Base-by-base conservation (phyloP, 2,113 vertebrate genomes). In the Sitta europaea region DNA sequence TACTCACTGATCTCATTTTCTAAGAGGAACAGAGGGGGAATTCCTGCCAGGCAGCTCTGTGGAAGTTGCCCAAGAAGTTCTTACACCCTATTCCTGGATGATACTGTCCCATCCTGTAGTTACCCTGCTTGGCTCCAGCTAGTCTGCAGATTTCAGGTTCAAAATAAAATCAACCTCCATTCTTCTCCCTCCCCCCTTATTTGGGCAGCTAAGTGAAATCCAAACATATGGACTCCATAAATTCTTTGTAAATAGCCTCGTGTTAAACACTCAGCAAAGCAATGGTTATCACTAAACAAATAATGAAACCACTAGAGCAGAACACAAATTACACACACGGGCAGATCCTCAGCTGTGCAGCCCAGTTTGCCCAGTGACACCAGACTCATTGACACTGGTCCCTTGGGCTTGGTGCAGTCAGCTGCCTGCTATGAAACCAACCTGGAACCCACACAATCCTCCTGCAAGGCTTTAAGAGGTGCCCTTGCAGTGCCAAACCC, bases 101-200 rank as follows among this genome's bases (percentile, higher is more conserved):
- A 83, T 54, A 38, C 55, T 36, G 43, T 88, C 68, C 87, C 72
- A 90, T 88, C 88, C 86, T 86, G 20, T 58, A 88, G 91, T 91
- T 67, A 90, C 86, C 62, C 88, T 63, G 72, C 83, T 91, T 86
- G 95, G 95, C 96, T 96, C 88, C 96, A 89, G 94, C 72, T 42
- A 74, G 95, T 94, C 94, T 95, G 72, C 75, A 86, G 76, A 88
- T 48, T 48, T 51, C 78, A 80, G 82, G 79, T 94, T 90, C 71
- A 80, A 92, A 88, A 92, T 59, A 47, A 90, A 92, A 76, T 35
- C 71, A 61, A 74, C 68, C 55, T 77, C 76, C 51, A 13, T 35
- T 29, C 36, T 59, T 21, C 40, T 88, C 71, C 50, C 55, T 47
- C n/a, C 48, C 20, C 25, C 11, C 45, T 76, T 85, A 36, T 55